Evolutionary conservation across 2,888 invertebrate genomes (phyloP).

Genomic region (Apamea crenata): DNA sequence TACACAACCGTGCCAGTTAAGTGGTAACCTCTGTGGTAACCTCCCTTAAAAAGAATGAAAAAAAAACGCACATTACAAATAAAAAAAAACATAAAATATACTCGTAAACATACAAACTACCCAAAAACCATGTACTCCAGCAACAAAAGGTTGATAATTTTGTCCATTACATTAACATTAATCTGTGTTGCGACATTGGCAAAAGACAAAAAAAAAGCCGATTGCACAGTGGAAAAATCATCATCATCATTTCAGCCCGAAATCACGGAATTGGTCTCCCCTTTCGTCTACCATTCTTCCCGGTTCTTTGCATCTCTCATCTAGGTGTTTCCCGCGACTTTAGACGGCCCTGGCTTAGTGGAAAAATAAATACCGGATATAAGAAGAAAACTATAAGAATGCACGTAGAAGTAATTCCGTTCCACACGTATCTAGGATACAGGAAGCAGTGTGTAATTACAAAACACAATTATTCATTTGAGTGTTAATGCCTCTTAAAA

Average conservation of each 20-base stretch:
- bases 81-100: not conserved
- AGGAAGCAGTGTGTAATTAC: slow-evolving; percentile 72
- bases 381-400: slow-evolving; percentile 11
- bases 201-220: too few relatives aligned
- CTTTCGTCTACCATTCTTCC: too few relatives aligned
- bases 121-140: not conserved
- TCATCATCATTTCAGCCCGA: too few relatives aligned
- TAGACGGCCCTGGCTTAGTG: not conserved
- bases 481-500: slow-evolving; percentile 82
- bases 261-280: too few relatives aligned
- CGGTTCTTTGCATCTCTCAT: too few relatives aligned
- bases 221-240: too few relatives aligned
- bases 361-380: not conserved
- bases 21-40: not conserved
- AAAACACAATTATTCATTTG: slow-evolving; percentile 83
- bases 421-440: slow-evolving; percentile 19
- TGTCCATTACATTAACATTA: not conserved
- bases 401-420: slow-evolving; percentile 31
- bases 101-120: not conserved
- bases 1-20: not conserved
- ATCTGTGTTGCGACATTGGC: too few relatives aligned
- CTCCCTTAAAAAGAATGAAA: not conserved
- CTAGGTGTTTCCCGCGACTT: too few relatives aligned
- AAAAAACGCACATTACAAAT: not conserved
- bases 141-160: not conserved